Evolutionary conservation across 1,140 invertebrate genomes (phyloP), one percentile per base, ranked within the genome.

Genomic region (Muscidifurax raptorellus): DNA sequence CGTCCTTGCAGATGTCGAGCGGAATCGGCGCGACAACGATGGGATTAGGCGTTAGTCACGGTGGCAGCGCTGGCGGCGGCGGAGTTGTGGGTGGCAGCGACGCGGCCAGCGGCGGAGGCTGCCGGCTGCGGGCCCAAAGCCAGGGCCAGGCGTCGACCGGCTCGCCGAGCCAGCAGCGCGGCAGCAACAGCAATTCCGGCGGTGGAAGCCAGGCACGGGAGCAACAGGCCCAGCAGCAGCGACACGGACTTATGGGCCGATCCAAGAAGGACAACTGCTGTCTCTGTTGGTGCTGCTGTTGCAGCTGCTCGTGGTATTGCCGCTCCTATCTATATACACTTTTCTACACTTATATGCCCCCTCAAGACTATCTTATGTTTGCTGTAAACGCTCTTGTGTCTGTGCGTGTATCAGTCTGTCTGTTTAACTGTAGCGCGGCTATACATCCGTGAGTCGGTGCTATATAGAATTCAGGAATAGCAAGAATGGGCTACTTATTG

Each of bases 281-380:
- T 88, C 94, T 95, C 82, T 95, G 95, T 87, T 96, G 95, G 94
- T 96, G 95, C 89, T 96, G 95, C 89, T 96, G 95, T 90, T 96
- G 95, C 93, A 95, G 95, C 92, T 96, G 95, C 93, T 95, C 95
- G 91, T 96, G 95, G 95, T 95, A 94, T 90, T 93, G 88, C 83
- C 91, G 90, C 87, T 92, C 88, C 80, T 28, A 44, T 75, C 18
- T 59, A 22, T 59, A 59, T 59, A 59, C 5, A 52, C 18, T 52
- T 52, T 22, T 2, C 13, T 52, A 40, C 36, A 9, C 9, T 40
- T 10, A n/a, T n/a, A n/a, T n/a, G 15, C 44, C 44, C 44, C 12
- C 44, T 13, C 15, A 13, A 91, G 66, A 83, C 71, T 76, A 88
- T 87, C 79, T 71, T 71, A 28, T 30, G 67, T 30, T n/a, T 67